Percentiles rank a stretch among this genome's conserved stretches.
phyloP scores from a whole-genome alignment of 2,888 invertebrate genomes.

The Xestia sexstrigata region DNA sequence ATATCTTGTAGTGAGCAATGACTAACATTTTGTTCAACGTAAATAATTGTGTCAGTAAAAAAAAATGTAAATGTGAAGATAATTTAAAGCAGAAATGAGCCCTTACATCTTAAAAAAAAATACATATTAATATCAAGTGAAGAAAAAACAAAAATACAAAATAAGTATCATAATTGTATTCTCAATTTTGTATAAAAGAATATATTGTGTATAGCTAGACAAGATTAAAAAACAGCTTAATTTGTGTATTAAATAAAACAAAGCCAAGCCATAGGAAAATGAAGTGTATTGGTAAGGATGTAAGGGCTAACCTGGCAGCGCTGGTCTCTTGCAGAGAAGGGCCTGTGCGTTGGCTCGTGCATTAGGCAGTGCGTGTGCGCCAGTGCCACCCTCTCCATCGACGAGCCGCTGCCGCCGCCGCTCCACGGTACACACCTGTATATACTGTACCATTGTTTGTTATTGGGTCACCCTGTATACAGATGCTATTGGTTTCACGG shows the following conservation, averaged over 20 bases:
- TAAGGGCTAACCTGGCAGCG: conserved; percentile 72
- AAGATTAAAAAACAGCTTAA: neutral
- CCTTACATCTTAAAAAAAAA: conserved; percentile 56
- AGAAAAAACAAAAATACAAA: too few species aligned
- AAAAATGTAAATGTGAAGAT: conserved; percentile 15
- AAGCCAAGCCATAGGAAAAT: conserved; percentile 18
- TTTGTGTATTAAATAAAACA: neutral
- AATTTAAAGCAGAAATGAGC: conserved; percentile 29
- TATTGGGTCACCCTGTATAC: conserved; percentile 31
- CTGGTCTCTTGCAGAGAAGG: conserved; percentile 83
- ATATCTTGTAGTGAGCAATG: conserved; percentile 66
- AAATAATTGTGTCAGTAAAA: conserved; percentile 45
- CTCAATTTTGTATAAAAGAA: neutral
- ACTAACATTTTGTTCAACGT: conserved; percentile 69
- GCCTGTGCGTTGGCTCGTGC: conserved; percentile 88
- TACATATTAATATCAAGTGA: neutral
- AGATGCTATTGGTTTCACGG: conserved; percentile 23
- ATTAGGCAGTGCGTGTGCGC: conserved; percentile 88
- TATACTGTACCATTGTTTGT: conserved; percentile 33
- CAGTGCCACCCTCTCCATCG: conserved; percentile 82
- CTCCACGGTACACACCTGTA: conserved; percentile 77
- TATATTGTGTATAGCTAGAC: neutral
- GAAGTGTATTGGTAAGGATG: conserved; percentile 38
- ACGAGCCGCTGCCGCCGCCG: conserved; percentile 82
- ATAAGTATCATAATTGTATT: neutral